Percentiles rank a stretch among this genome's conserved stretches.
These are phyloP conservation scores for Chaetops frenatus DNA, from an alignment of 2,113 vertebrate genomes.

Conservation along the genomic window DNA sequence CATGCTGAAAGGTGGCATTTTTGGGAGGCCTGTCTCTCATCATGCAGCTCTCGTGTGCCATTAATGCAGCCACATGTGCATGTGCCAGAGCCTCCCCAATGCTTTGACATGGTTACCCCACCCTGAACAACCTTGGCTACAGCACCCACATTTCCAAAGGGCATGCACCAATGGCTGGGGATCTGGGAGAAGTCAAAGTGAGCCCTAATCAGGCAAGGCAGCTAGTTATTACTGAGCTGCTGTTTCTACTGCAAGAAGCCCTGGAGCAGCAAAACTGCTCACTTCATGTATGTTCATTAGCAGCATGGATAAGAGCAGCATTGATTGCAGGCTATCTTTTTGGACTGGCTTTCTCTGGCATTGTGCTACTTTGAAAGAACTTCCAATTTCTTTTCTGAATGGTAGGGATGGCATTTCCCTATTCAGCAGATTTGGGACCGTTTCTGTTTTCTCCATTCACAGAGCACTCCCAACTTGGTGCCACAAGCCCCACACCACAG, in stretches of 20 bases:
- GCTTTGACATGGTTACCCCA: neutral
- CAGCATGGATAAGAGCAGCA: constrained; percentile 19
- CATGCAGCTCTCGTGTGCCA: neutral
- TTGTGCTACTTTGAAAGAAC: constrained; percentile 26
- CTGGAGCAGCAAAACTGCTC: constrained; percentile 19
- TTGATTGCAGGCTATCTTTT: constrained; percentile 27
- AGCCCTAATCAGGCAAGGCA: neutral
- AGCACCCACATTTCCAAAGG: neutral
- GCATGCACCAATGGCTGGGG: constrained; percentile 3
- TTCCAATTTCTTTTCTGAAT: constrained; percentile 26
- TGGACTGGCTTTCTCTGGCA: neutral
- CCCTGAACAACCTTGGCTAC: neutral
- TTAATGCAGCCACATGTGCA: neutral
- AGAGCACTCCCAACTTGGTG: neutral
- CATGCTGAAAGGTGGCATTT: neutral
- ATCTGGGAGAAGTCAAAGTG: neutral
- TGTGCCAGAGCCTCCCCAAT: neutral
- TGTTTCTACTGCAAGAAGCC: constrained; percentile 5
- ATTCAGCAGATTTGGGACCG: constrained; percentile 44
- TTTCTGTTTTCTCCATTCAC: neutral
- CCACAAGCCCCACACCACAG: neutral
- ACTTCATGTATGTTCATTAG: constrained; percentile 18
- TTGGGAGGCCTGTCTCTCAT: neutral
- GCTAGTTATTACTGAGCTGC: neutral
- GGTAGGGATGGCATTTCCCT: constrained; percentile 31